Evolutionary conservation across 2,797 vertebrate genomes (phyloP), one percentile per base, ranked within the genome.

Genomic region (Toxotes lorentzi): DNA sequence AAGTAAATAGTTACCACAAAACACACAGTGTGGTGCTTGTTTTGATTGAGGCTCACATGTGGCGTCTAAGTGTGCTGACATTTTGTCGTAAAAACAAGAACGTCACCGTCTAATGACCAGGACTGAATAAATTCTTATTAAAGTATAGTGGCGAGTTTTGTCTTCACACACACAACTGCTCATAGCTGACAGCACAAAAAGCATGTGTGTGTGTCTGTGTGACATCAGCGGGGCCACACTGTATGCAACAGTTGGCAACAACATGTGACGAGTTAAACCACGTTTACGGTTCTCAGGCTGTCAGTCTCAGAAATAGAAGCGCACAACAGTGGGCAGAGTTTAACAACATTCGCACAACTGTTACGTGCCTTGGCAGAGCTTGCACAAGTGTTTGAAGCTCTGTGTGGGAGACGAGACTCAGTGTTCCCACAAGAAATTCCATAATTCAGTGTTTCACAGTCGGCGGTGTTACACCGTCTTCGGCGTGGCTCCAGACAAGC

Each of bases 361-460:
- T 5, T 38, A 16, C 35, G 48, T 48, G 75, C 34, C 63, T 62
- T 40, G 69, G 62, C 66, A 50, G 38, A 16, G n/a, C 23, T 64
- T 0, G 0, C 19, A 16, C 27, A 19, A 23, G 34, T 13, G 38
- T 61, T 47, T 56, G 57, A 61, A 65, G 23, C 23, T 24, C 21
- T 4, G 47, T n/a, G 78, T 79, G 51, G 76, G 51, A 43, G 58
- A 71, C 4, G 7, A 66, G 56, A 64, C 75, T 53, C 62, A 0
- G 60, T 32, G 73, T 78, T 79, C 72, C 61, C 62, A 53, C 23
- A 23, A 57, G 70, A 56, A 67, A 48, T 54, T 61, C 59, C n/a
- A 59, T 51, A 73, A 78, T 81, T 74, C 57, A 47, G 23, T 1
- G 43, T 69, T 56, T 50, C 21, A 23, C 45, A 47, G 56, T 30